Percentiles rank a stretch among this genome's conserved stretches.
Evolutionary conservation across 1,140 invertebrate genomes (phyloP).

Genomic region (Limonius californicus): DNA sequence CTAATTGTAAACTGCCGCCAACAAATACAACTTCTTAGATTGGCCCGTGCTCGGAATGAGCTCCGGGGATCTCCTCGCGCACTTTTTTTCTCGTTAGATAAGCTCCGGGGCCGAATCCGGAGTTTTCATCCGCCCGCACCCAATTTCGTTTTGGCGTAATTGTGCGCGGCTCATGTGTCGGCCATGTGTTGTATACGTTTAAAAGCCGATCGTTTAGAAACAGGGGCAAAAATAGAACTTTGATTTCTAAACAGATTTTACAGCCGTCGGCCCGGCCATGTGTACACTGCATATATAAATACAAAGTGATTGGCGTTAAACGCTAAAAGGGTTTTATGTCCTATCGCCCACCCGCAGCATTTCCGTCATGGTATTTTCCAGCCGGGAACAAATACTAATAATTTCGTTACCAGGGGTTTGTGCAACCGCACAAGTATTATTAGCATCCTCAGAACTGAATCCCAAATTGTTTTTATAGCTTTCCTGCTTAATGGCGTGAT

Average conservation of each 20-base stretch:
- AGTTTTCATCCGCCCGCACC: no score
- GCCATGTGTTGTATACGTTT: no score
- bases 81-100: no score
- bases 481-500: no score
- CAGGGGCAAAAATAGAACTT: neutral
- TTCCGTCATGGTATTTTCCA: neutral
- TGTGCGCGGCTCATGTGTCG: no score
- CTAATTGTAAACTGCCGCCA: constrained; percentile 4
- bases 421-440: neutral
- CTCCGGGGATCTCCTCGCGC: neutral
- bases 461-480: neutral
- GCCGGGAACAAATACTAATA: neutral
- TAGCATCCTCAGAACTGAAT: neutral
- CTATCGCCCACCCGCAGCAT: neutral
- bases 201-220: neutral
- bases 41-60: neutral
- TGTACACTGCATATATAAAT: neutral
- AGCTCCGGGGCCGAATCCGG: no score
- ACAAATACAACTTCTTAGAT: neutral
- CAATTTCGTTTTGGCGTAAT: no score
- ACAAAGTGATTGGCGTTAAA: constrained; percentile 17
- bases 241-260: constrained; percentile 15
- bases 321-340: constrained; percentile 9
- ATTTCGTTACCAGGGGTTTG: neutral
- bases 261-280: constrained; percentile 2